Evolutionary conservation across 2,797 vertebrate genomes (phyloP).

Genomic region (Paratrypauchen microcephalus): DNA sequence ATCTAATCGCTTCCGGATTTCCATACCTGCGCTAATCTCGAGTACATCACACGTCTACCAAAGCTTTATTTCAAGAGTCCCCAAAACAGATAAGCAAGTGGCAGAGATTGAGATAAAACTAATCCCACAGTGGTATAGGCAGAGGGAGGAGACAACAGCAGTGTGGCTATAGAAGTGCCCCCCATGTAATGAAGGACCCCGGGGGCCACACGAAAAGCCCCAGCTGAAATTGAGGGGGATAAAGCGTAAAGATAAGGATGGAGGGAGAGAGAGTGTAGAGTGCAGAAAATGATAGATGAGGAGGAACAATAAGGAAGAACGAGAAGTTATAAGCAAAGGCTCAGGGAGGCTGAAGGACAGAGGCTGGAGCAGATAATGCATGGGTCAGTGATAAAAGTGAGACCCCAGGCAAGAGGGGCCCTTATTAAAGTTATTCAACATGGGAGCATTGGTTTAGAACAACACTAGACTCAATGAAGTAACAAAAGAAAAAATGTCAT

Average conservation of each 20-base stretch:
- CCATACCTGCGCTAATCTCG: constrained; percentile 67
- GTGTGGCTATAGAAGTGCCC: constrained; percentile 46
- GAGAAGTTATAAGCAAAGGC: constrained; percentile 7
- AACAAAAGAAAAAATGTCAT: neutral
- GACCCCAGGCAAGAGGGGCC: constrained; percentile 16
- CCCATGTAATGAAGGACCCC: constrained; percentile 54
- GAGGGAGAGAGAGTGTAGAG: constrained; percentile 17
- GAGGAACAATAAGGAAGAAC: constrained; percentile 5
- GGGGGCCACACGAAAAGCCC: constrained; percentile 33
- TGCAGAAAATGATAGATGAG: constrained; percentile 27
- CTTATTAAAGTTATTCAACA: constrained; percentile 33
- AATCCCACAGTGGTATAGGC: constrained; percentile 58
- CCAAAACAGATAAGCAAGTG: constrained; percentile 69
- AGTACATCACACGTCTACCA: constrained; percentile 64
- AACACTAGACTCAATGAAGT: neutral
- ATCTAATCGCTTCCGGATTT: constrained; percentile 71
- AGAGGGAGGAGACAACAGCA: constrained; percentile 31
- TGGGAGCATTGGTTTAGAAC: neutral
- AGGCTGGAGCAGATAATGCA: constrained; percentile 26
- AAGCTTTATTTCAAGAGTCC: constrained; percentile 71
- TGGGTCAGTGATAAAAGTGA: constrained; percentile 11
- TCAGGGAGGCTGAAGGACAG: constrained; percentile 15
- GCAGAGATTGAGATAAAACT: constrained; percentile 67
- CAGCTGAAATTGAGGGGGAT: constrained; percentile 13
- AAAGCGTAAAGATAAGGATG: constrained; percentile 1